Evolutionary conservation across 2,797 vertebrate genomes (phyloP).

Genomic region (Silurus lanzhouensis): DNA sequence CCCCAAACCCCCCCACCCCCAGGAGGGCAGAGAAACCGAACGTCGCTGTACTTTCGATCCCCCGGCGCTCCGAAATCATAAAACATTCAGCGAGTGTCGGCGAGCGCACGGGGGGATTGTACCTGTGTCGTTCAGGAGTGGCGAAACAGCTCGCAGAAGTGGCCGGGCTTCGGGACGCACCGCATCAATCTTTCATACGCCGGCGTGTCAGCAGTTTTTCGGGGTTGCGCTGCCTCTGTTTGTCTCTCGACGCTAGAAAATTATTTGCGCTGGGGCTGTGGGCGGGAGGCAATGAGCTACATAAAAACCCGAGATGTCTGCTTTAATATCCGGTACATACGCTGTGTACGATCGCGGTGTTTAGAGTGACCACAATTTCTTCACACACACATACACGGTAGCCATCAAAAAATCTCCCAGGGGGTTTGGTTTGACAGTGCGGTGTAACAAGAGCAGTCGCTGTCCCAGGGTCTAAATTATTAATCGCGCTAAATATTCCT

Average conservation of each 20-base stretch:
- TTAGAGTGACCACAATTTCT: constrained; percentile 7
- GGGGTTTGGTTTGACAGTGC: background rate
- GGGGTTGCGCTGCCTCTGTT: constrained; percentile 23
- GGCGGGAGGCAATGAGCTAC: constrained; percentile 41
- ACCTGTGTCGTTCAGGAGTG: constrained; percentile 39
- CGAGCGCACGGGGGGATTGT: constrained; percentile 43
- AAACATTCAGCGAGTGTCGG: constrained; percentile 51
- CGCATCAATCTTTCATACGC: constrained; percentile 58
- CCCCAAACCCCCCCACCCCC: background rate
- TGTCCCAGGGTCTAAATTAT: constrained; percentile 21
- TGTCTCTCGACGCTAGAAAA: constrained; percentile 46
- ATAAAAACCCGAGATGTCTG: constrained; percentile 35
- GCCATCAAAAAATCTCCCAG: background rate
- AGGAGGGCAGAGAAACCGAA: constrained; percentile 46
- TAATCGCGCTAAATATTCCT: constrained; percentile 3
- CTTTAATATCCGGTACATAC: constrained; percentile 43
- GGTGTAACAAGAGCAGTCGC: constrained; percentile 2
- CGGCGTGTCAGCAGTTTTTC: constrained; percentile 53
- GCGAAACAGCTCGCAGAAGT: constrained; percentile 43
- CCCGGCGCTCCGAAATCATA: constrained; percentile 46
- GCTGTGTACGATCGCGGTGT: background rate
- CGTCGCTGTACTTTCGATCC: constrained; percentile 36
- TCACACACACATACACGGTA: background rate
- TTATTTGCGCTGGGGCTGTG: constrained; percentile 39
- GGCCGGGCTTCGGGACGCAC: constrained; percentile 4